A percentile compares a stretch with the other conserved stretches of the same genome.
These are phyloP conservation scores for Pungitius pungitius DNA, from an alignment of 2,113 vertebrate genomes.

Conservation along the genomic window DNA sequence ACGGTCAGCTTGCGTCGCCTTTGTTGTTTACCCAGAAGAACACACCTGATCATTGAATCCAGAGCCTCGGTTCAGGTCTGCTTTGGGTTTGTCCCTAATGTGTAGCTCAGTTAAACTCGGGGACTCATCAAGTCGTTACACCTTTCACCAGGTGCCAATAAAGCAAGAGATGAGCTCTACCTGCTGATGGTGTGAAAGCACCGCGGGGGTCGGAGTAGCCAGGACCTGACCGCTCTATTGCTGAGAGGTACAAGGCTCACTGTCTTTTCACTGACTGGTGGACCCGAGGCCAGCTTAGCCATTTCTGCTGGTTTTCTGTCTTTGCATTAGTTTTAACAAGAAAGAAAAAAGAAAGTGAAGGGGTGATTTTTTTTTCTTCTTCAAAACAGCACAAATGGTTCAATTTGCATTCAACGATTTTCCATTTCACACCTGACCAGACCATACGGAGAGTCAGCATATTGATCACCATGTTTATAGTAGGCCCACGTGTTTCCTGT, in stretches of 20 bases:
- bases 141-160: constrained; percentile 40
- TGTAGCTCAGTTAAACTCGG: constrained; percentile 15
- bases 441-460: too few relatives aligned
- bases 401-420: background rate
- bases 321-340: background rate
- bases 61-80: constrained; percentile 1
- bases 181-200: constrained; percentile 44
- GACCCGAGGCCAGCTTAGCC: background rate
- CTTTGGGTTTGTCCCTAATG: constrained; percentile 15
- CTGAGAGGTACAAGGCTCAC: constrained; percentile 19
- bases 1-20: constrained; percentile 30
- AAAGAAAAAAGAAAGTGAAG: background rate
- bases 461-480: background rate
- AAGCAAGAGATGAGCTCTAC: constrained; percentile 21
- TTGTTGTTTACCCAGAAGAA: constrained; percentile 30
- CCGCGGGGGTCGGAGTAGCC: background rate
- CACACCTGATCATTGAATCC: constrained; percentile 29
- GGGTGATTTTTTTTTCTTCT: background rate
- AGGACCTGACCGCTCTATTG: constrained; percentile 52
- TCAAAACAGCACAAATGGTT: background rate
- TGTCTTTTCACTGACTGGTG: constrained; percentile 8
- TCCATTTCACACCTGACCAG: background rate
- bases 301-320: background rate
- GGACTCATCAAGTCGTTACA: constrained; percentile 18
- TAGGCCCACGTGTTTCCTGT: background rate